These are phyloP conservation scores for Agonopterix heracliana DNA, from an alignment of 2,888 invertebrate genomes.

Conservation along the genomic window DNA sequence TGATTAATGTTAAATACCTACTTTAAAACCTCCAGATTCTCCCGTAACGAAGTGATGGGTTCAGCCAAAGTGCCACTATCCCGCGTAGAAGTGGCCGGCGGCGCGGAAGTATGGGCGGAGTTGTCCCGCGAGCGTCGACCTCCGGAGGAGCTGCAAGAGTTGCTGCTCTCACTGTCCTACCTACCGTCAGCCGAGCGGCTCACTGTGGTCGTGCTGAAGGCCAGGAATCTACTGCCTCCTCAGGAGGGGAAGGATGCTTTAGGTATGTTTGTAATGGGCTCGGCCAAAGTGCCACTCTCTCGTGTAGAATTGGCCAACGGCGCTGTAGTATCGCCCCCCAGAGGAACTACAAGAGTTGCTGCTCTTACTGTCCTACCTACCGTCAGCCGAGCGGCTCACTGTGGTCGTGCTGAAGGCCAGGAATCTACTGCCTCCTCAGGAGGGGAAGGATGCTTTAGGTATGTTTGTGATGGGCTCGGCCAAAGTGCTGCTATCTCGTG, in stretches of 20 bases:
- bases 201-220: constrained; percentile 89
- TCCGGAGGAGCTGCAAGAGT: constrained; percentile 87
- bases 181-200: constrained; percentile 91
- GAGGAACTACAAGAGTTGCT: constrained; percentile 89
- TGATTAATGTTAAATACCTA: neutral
- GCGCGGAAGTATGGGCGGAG: constrained; percentile 92
- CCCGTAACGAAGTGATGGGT: constrained; percentile 91
- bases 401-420: constrained; percentile 89
- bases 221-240: constrained; percentile 86
- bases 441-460: constrained; percentile 30
- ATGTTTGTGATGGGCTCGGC: constrained; percentile 85
- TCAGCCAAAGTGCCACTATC: constrained; percentile 87
- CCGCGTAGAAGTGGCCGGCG: constrained; percentile 85
- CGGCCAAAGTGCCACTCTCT: constrained; percentile 85
- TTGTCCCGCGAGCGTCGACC: constrained; percentile 88
- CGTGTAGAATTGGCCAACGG: constrained; percentile 86
- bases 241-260: constrained; percentile 80
- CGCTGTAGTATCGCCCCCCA: constrained; percentile 86
- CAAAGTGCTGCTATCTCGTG: constrained; percentile 83
- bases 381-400: constrained; percentile 90
- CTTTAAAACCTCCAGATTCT: constrained; percentile 73
- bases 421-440: constrained; percentile 85
- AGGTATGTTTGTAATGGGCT: constrained; percentile 85
- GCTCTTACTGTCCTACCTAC: constrained; percentile 90
- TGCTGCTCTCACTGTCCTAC: constrained; percentile 90